Evolutionary conservation across 2,888 invertebrate genomes (phyloP), one percentile per base, ranked within the genome.

Genomic region (Luperina nickerlii): DNA sequence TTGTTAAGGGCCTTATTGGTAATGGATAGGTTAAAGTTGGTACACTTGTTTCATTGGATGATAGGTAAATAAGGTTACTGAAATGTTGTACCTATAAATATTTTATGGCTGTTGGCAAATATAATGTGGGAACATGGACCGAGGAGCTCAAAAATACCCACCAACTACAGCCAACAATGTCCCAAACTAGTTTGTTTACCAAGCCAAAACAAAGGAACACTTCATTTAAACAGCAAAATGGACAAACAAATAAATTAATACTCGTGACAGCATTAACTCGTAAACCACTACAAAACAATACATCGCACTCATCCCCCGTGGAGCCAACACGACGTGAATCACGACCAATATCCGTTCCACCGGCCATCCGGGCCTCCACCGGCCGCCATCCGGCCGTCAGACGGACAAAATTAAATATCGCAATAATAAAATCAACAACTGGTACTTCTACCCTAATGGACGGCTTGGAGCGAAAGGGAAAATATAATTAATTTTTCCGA

Each of bases 381-480:
- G 54, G 15, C 57, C 74, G 62, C 57, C 73, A 57, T 66, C 76
- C 73, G 66, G 57, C 27, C 38, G 65, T 51, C 67, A 60, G 38
- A 57, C 20, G 18, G 20, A 74, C 68, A 62, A 69, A 72, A 86
- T 78, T 82, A 78, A 83, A 81, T 70, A 74, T 83, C 27, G 65
- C 68, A 66, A 51, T 83, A 75, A 86, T 74, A 83, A 77, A 82
- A 83, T 86, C 74, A 73, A 66, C 72, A 60, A 72, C 81, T 85
- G 24, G 51, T 11, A 60, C 76, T 73, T 32, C 13, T 51, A 62
- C 65, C 38, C n/a, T 85, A 76, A 85, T 76, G 76, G 69, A 67
- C 38, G n/a, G 18, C 32, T 13, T 60, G 32, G n/a, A 74, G 62
- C 66, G 45, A 32, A 48, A 57, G 32, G 7, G 62, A 3, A 57